Evolutionary conservation across 1,140 invertebrate species (phyloP).

Genomic region (Babylonia areolata): DNA sequence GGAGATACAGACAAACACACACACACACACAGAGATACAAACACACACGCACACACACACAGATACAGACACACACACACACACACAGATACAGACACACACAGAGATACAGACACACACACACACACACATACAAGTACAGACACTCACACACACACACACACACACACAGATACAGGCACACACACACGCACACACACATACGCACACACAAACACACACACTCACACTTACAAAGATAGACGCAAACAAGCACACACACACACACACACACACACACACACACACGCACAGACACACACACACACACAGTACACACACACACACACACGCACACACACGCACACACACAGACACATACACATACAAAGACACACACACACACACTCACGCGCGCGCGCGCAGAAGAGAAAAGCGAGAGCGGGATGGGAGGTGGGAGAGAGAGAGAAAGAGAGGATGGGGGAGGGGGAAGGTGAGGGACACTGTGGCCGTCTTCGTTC

Average conservation of each 20-base stretch:
- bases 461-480: no score
- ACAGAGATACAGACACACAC: no score
- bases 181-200: neutral
- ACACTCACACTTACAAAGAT: neutral
- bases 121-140: neutral
- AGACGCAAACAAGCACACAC: neutral
- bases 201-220: neutral
- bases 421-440: no score
- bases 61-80: no score
- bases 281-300: constrained; percentile 2
- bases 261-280: neutral
- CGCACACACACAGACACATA: neutral
- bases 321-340: neutral
- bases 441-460: no score
- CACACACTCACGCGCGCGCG: neutral
- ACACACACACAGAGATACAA: neutral
- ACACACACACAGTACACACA: neutral
- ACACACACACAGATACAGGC: neutral
- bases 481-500: no score
- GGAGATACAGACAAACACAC: neutral
- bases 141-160: neutral
- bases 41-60: no score
- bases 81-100: no score
- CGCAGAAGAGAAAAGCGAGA: no score
- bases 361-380: neutral